These are phyloP conservation scores for Fukomys damarensis DNA, from an alignment of 2,113 vertebrate genomes.

Conservation along the genomic window DNA sequence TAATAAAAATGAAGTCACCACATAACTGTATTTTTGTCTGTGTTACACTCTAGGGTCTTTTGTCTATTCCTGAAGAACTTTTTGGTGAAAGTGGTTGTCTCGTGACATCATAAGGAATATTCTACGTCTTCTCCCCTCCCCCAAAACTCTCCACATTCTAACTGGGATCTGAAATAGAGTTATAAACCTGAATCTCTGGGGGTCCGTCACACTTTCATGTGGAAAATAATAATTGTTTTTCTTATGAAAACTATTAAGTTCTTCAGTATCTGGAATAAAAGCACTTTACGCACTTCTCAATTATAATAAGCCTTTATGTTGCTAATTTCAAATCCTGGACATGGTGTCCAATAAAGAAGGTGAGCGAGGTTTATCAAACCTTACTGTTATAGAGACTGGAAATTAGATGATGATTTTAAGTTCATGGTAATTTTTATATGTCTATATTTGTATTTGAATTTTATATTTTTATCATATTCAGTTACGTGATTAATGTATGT, in stretches of 20 bases:
- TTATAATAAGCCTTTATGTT: background rate
- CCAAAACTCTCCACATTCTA: too few species aligned
- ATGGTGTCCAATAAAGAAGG: background rate
- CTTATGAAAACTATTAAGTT: background rate
- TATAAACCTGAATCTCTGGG: too few species aligned
- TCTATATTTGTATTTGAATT: too few species aligned
- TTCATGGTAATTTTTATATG: too few species aligned
- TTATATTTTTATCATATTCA: too few species aligned
- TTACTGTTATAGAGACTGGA: background rate
- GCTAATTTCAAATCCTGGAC: background rate
- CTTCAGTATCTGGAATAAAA: background rate
- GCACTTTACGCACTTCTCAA: background rate
- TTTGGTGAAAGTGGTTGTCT: background rate
- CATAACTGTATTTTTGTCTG: background rate
- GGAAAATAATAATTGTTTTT: background rate
- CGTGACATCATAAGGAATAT: too few species aligned
- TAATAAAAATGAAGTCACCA: background rate
- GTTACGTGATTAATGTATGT: too few species aligned
- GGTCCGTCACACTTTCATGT: background rate
- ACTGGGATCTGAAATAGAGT: background rate
- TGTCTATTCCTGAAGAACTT: background rate
- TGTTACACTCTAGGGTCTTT: background rate
- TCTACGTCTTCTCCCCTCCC: too few species aligned
- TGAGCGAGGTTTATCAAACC: background rate
- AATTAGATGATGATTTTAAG: background rate